Base-by-base conservation (phyloP, 2,888 invertebrate genomes). In the Phalangium opilio region DNA sequence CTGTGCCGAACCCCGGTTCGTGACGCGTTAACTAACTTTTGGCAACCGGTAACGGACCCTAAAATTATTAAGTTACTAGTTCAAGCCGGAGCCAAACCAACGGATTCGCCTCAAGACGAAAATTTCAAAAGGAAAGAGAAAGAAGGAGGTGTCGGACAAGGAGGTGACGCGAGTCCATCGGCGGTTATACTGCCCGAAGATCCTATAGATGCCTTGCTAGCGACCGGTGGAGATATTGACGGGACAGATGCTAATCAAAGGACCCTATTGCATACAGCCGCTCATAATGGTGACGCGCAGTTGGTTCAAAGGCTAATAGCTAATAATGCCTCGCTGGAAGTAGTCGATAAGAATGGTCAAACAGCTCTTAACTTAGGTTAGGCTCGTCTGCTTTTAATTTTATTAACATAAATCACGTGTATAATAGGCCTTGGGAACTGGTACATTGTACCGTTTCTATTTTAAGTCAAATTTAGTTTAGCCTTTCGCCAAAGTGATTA, bases 311-410 rank as follows among this genome's bases (percentile, higher is more conserved):
- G 75, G 19, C 75, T 80, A 62, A 77, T 75, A 43, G 74, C 74
- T 57, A 67, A 69, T 38, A 70, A 70, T 53, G 71, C 71, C 2
- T 70, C 72, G 43, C 64, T 77, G 17, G 80, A 78, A 56, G 73
- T 75, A 0, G 71, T 73, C 36, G 84, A 87, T 60, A 64, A 65
- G 47, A 78, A 81, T 49, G 87, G 87, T 4, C 84, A 89, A 64
- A 84, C 86, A 2, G 81, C 87, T 0, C 69, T 93, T 47, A 89
- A 87, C 66, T 75, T 83, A 40, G 87, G 55, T 55, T 40, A 55
- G 48, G 48, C 12, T 15, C 15, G 19, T 34, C 65, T 15, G 12
- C n/a, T n/a, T n/a, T n/a, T n/a, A n/a, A n/a, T n/a, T n/a, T n/a
- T n/a, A n/a, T n/a, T n/a, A n/a, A n/a, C n/a, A n/a, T n/a, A n/a